phyloP scores from a whole-genome alignment of 2,797 vertebrate species.

The Chiroxiphia lanceolata region DNA sequence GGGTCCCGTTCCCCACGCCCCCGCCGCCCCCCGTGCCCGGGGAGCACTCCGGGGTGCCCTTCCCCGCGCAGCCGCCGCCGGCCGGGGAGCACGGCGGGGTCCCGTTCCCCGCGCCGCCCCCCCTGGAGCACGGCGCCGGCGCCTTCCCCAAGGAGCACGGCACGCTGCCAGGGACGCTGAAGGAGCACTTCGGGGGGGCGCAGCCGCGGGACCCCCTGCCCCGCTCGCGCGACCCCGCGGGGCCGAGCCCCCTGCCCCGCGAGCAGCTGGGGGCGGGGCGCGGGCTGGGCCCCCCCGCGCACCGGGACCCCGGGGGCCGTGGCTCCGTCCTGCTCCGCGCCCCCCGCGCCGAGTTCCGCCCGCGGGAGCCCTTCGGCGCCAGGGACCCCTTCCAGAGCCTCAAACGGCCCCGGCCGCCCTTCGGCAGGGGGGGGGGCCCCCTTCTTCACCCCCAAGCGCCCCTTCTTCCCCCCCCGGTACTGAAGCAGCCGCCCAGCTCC shows the following conservation, averaged over 20 bases:
- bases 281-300: conserved; percentile 53
- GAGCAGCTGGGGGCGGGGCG: conserved; percentile 67
- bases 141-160: conserved; percentile 76
- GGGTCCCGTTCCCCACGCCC: conserved; percentile 71
- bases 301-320: conserved; percentile 78
- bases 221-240: conserved; percentile 79
- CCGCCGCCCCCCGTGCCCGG: conserved; percentile 38
- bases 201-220: neutral
- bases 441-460: conserved; percentile 90
- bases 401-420: neutral
- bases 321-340: neutral
- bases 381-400: conserved; percentile 11
- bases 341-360: neutral
- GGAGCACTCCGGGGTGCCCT: conserved; percentile 74
- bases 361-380: neutral
- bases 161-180: conserved; percentile 82
- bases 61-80: conserved; percentile 57
- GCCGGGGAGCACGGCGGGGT: conserved; percentile 74
- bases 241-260: conserved; percentile 64
- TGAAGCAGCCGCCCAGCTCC: conserved; percentile 68
- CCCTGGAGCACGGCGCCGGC: conserved; percentile 62
- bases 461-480: conserved; percentile 93
- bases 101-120: conserved; percentile 67
- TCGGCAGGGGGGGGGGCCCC: conserved; percentile 52
- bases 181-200: conserved; percentile 73